Evolutionary conservation across 2,797 vertebrate species (phyloP).

Genomic region (Sus cebifrons): DNA sequence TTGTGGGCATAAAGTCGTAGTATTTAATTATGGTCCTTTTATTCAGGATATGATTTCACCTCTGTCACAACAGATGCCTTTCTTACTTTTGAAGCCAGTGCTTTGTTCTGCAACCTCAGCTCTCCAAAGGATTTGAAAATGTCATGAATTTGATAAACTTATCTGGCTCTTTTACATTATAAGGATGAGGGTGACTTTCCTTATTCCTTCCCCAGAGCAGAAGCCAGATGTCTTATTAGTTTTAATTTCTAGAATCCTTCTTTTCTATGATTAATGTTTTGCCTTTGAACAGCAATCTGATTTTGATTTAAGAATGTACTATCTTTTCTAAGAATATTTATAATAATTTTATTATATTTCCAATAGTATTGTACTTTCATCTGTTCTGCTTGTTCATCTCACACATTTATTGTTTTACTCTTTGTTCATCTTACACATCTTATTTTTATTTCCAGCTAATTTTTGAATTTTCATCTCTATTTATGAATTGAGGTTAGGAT

Average conservation of each 20-base stretch:
- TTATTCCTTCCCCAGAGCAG: neutral
- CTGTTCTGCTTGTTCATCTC: neutral
- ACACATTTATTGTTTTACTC: neutral
- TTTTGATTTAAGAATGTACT: neutral
- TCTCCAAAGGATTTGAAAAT: neutral
- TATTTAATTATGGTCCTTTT: neutral
- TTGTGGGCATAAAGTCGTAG: neutral
- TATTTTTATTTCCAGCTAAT: neutral
- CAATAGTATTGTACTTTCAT: neutral
- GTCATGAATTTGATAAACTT: neutral
- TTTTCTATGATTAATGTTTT: neutral
- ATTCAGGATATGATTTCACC: neutral
- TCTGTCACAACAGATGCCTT: neutral
- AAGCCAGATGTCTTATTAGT: neutral
- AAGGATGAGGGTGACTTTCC: neutral
- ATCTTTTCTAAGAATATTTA: neutral
- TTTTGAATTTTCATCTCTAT: neutral
- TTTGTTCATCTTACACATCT: neutral
- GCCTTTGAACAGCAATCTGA: neutral
- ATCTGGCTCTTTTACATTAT: neutral
- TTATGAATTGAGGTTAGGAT: neutral
- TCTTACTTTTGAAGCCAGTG: neutral
- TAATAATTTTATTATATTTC: neutral
- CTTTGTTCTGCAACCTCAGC: neutral
- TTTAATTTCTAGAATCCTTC: neutral